Percentiles rank a stretch among this genome's conserved stretches.
Evolutionary conservation across 2,797 vertebrate genomes (phyloP).

Genomic region (Fundulus diaphanus): DNA sequence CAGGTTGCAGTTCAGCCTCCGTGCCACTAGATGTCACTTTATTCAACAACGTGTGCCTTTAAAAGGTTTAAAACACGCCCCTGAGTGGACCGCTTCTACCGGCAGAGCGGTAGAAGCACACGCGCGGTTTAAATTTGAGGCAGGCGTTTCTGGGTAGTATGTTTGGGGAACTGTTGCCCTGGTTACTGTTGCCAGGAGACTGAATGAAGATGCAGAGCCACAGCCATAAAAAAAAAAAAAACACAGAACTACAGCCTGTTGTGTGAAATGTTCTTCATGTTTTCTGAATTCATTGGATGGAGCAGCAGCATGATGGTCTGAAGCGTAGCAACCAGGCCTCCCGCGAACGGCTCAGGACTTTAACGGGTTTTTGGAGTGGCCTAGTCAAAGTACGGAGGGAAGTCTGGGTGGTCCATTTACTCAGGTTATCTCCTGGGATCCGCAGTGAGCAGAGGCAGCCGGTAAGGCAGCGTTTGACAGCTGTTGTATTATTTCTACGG

Average conservation of each 20-base stretch:
- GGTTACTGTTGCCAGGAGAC: neutral
- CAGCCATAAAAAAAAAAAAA: too few species aligned
- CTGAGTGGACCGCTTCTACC: too few species aligned
- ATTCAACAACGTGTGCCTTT: neutral
- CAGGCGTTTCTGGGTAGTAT: neutral
- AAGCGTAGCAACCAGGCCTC: too few species aligned
- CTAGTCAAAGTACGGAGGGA: neutral
- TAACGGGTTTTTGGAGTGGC: neutral
- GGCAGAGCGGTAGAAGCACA: too few species aligned
- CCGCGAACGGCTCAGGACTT: too few species aligned
- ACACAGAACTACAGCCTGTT: neutral
- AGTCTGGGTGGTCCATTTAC: too few species aligned
- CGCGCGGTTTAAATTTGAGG: neutral
- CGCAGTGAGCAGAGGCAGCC: too few species aligned
- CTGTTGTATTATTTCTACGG: too few species aligned
- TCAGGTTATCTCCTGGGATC: too few species aligned
- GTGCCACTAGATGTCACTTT: conserved; percentile 7
- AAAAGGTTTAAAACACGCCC: neutral
- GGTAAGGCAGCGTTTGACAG: too few species aligned
- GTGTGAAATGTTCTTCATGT: neutral
- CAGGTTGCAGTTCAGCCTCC: neutral
- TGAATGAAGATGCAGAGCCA: neutral
- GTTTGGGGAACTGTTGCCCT: neutral
- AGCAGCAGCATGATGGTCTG: too few species aligned
- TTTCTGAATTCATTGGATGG: too few species aligned